Evolutionary conservation across 2,113 vertebrate species (phyloP), one percentile per base, ranked within the genome.

Genomic region (Pogona vitticeps): DNA sequence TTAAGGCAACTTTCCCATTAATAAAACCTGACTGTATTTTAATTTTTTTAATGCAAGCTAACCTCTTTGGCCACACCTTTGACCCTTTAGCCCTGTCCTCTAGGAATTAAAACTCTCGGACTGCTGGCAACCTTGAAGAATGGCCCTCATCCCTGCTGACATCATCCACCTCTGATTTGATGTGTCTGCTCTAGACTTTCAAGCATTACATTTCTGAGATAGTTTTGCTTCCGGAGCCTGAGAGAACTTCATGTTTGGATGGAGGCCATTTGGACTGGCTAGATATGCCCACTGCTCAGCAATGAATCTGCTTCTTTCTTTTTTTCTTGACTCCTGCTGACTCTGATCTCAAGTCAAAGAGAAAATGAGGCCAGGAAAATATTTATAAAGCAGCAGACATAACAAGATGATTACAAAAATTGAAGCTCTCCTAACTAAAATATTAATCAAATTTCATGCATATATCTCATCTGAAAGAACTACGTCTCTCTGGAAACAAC

Each of bases 341-440:
- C 31, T 63, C n/a, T 52, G 73, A 40, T 38, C 15, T 75, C 38
- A 76, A 65, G 46, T 81, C 65, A 87, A 61, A 70, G 36, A n/a
- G 31, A 73, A 71, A 87, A 76, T 9, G 58, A 76, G 58, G n/a
- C 71, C 42, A 67, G 61, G 58, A 56, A 76, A 86, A 67, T 67
- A 6, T 56, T 75, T 87, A 58, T 80, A 46, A 80, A 72, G 31
- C 68, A 63, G 31, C 20, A 63, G 28, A 80, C 56, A 26, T 33
- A 86, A 77, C 58, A 73, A 71, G 26, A 36, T 33, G 70, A 80
- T 18, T 76, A 9, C 40, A 87, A 72, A 10, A 85, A 88, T 17
- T 59, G 0, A 73, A 52, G 81, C 67, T 70, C 58, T 89, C 63
- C 52, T 6, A 79, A 90, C 46, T 85, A 82, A 93, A 94, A 91